These are phyloP conservation scores for Sycophila sp. DNA, from an alignment of 1,140 invertebrate genomes.

Conservation along the genomic window DNA sequence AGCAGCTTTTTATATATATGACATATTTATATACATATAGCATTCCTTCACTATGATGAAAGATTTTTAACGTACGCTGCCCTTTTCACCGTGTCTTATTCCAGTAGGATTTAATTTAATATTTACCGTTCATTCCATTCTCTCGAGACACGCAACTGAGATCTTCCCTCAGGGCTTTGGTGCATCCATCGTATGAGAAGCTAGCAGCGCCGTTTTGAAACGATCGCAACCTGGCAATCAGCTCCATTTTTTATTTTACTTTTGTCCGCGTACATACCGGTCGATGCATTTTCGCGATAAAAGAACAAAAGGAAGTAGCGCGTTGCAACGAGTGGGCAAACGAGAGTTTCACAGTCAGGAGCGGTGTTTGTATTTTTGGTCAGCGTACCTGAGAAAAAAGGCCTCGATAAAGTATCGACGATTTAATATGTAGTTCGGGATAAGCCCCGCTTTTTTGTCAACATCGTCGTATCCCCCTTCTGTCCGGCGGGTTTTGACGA, in stretches of 20 bases:
- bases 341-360: constrained; percentile 27
- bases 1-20: neutral
- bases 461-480: neutral
- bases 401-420: constrained; percentile 7
- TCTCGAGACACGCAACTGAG: neutral
- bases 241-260: neutral
- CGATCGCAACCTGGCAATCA: constrained; percentile 23
- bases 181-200: constrained; percentile 44
- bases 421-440: neutral
- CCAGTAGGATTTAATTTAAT: too few relatives aligned
- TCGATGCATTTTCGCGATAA: constrained; percentile 29
- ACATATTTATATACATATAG: neutral
- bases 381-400: neutral
- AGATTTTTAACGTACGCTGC: too few relatives aligned
- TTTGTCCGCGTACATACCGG: neutral
- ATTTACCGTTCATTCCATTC: too few relatives aligned
- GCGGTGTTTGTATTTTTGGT: neutral
- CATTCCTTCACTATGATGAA: too few relatives aligned
- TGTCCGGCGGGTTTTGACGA: neutral
- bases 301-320: neutral
- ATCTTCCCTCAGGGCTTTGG: neutral
- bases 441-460: neutral
- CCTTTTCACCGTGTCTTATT: too few relatives aligned
- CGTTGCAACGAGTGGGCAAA: neutral
- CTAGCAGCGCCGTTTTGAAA: constrained; percentile 31